phyloP scores from a whole-genome alignment of 2,888 invertebrate genomes.

The Cheilosia impressa region DNA sequence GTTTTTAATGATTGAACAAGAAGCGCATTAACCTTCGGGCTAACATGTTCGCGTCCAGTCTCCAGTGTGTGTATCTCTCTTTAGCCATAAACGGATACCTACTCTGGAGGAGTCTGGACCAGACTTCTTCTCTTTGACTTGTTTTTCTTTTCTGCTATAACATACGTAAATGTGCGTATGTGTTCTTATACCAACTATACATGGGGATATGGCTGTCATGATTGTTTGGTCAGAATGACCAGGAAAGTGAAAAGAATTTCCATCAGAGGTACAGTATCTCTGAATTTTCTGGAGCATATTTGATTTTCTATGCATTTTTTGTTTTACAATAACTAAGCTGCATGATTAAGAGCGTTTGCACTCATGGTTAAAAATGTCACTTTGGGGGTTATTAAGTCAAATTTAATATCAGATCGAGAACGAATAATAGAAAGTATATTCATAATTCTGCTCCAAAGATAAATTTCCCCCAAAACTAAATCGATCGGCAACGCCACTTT shows the following conservation, averaged over 20 bases:
- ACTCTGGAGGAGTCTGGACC: background rate
- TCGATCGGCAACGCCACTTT: no score
- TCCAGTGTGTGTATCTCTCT: background rate
- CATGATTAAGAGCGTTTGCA: no score
- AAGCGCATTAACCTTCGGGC: constrained; percentile 62
- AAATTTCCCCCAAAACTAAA: no score
- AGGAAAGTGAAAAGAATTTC: constrained; percentile 35
- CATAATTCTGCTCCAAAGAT: no score
- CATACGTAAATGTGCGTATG: background rate
- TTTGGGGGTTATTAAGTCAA: no score
- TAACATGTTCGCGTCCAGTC: constrained; percentile 18
- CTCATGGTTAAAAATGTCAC: background rate
- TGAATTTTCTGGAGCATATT: constrained; percentile 3
- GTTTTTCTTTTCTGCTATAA: background rate
- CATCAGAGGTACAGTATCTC: constrained; percentile 3
- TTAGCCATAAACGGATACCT: constrained; percentile 27
- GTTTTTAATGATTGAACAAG: constrained; percentile 56
- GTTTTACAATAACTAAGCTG: constrained; percentile 7
- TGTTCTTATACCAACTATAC: background rate
- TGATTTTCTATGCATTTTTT: background rate
- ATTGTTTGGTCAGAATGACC: constrained; percentile 21
- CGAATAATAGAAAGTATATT: no score
- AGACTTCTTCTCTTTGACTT: constrained; percentile 11
- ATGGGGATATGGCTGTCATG: constrained; percentile 2
- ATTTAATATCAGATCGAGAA: no score